A percentile compares a stretch with the other conserved stretches of the same genome.
phyloP scores from a whole-genome alignment of 2,113 vertebrate species.

The Zosterops hypoxanthus region DNA sequence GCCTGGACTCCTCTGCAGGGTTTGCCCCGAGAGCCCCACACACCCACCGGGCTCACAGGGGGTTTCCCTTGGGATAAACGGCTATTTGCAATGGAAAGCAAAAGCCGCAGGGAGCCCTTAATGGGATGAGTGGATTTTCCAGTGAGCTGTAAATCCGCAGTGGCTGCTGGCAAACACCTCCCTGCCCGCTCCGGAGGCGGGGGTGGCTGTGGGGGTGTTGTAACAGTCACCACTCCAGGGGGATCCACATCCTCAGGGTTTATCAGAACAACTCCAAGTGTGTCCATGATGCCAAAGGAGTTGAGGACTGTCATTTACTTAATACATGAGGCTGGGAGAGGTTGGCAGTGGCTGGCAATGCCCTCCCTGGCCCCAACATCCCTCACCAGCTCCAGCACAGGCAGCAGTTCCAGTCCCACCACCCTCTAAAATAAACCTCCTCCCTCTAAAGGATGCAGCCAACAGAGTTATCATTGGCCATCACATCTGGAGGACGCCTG shows the following conservation, averaged over 20 bases:
- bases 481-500: neutral
- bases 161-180: neutral
- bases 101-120: constrained; percentile 27
- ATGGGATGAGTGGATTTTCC: constrained; percentile 64
- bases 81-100: constrained; percentile 29
- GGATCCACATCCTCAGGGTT: neutral
- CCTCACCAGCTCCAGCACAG: neutral
- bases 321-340: neutral
- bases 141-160: constrained; percentile 30
- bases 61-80: neutral
- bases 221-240: neutral
- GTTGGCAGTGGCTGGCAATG: neutral
- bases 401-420: neutral
- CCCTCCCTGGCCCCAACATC: fast-evolving
- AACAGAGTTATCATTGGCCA: fast-evolving
- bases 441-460: neutral
- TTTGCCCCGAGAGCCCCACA: neutral
- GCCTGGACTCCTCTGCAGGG: neutral
- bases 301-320: neutral
- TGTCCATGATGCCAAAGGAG: neutral
- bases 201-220: neutral
- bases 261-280: neutral
- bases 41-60: neutral
- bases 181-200: fast-evolving
- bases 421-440: neutral